Evolutionary conservation across 2,113 vertebrate species (phyloP).

Genomic region (Sitta europaea): DNA sequence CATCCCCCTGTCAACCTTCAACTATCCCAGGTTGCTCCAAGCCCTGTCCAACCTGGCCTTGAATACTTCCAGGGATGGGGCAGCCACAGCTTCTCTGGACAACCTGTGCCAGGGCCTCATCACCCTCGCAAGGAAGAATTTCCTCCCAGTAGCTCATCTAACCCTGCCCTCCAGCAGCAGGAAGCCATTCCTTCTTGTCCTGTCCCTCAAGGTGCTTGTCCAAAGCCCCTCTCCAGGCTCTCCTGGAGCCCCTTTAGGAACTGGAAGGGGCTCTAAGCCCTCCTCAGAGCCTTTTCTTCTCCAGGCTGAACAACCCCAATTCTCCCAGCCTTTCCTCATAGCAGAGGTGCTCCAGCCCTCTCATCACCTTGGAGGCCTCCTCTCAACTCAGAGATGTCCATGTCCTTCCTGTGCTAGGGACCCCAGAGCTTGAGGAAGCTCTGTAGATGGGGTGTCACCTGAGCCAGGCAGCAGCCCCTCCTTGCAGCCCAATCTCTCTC

Average conservation of each 20-base stretch:
- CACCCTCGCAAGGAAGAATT: not conserved
- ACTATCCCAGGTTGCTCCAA: not conserved
- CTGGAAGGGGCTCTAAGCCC: not conserved
- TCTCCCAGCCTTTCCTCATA: not conserved
- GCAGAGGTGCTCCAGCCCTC: not conserved
- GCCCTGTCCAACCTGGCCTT: not conserved
- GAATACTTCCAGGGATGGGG: not conserved
- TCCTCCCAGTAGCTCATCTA: not conserved
- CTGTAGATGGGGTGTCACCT: not conserved
- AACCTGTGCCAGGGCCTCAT: not conserved
- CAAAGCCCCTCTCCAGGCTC: not conserved
- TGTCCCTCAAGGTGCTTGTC: not conserved
- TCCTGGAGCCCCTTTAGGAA: not conserved
- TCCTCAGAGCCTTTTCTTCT: not conserved
- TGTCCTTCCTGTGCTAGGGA: not conserved
- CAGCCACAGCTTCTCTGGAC: not conserved
- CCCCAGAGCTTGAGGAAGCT: not conserved
- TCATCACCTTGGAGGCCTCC: not conserved
- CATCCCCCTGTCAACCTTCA: not conserved
- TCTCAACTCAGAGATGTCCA: not conserved
- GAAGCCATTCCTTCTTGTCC: not conserved
- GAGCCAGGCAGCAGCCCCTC: accelerated
- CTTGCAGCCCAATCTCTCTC: not conserved
- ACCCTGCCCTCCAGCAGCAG: not conserved
- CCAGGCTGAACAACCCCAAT: not conserved